These are phyloP conservation scores for Xestia sexstrigata DNA, from an alignment of 2,888 invertebrate species.

Conservation along the genomic window DNA sequence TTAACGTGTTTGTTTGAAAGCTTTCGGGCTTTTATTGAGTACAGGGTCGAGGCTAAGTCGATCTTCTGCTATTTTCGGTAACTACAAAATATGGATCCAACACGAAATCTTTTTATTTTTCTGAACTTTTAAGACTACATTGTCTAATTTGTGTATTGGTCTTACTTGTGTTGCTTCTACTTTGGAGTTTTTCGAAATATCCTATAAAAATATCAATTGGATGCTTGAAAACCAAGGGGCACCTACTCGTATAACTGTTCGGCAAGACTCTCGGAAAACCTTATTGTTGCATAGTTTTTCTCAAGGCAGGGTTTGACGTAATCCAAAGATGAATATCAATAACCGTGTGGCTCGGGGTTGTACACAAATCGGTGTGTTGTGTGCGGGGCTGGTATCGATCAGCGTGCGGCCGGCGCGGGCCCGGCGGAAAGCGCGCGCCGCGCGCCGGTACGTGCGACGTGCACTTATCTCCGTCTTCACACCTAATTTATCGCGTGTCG, in stretches of 20 bases:
- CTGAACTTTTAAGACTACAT: not conserved
- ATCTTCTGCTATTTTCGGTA: constrained; percentile 26
- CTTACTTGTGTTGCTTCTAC: not conserved
- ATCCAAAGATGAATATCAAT: constrained; percentile 71
- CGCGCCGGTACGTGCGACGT: constrained; percentile 76
- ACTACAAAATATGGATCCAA: constrained; percentile 20
- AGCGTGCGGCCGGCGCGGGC: constrained; percentile 70
- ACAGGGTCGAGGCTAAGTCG: constrained; percentile 43
- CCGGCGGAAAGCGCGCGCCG: constrained; percentile 75
- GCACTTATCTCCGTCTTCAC: constrained; percentile 88
- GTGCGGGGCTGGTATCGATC: constrained; percentile 76
- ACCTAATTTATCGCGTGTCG: constrained; percentile 88
- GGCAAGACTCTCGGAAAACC: not conserved
- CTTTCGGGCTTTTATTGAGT: constrained; percentile 30
- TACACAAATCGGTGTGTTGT: constrained; percentile 78
- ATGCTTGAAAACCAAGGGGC: not conserved
- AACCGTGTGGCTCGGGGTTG: constrained; percentile 70
- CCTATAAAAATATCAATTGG: not conserved
- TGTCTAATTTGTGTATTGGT: not conserved
- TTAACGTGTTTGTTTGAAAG: constrained; percentile 42
- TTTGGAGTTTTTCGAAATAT: not conserved
- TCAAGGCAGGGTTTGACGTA: constrained; percentile 38
- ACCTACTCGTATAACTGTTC: not conserved
- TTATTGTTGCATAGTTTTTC: constrained; percentile 1
- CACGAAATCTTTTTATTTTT: not conserved